Base-by-base conservation (phyloP, 64 coral and sea anemone genomes). In the Acropora tenuis region DNA sequence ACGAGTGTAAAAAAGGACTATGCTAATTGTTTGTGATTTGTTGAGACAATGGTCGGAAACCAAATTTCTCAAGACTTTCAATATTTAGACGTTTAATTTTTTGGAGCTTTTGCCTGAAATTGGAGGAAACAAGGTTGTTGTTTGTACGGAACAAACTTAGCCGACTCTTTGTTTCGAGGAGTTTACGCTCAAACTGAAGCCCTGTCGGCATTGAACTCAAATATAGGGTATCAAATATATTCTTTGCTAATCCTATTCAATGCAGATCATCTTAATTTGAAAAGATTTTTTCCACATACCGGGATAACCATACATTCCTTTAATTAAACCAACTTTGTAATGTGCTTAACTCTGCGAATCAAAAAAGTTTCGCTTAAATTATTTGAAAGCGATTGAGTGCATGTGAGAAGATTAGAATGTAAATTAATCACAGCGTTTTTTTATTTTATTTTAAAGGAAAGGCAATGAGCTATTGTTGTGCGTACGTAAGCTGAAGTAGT, bases 231-330 rank as follows among this genome's bases (percentile, higher is more conserved):
- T 49, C 68, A 85, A 61, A 30, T 30, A 30, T 48, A 69, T 85
- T 72, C 63, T 85, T 71, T 20, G 44, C 40, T 71, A 49, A 85
- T 85, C 65, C 82, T 71, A 50, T 85, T 20, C 63, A 85, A 50
- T 6, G 19, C 45, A 43, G 82, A 71, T 85, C 82, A n/a, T 9
- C 16, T 3, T n/a, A 65, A 85, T 71, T 48, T 48, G 41, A n/a
- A 68, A n/a, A 41, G 18, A 4, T 48, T 20, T 48, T 48, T 78
- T 48, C 16, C 16, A 10, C 11, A 6, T 12, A 18, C 4, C 46
- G 65, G 45, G 18, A 47, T 10, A 2, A 11, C 80, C 18, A n/a
- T 84, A 7, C 52, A 55, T 55, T 55, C 5, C 52, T 7, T 55
- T 10, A 5, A 55, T 55, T 10, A 5, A 55, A 55, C 52, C 52